A percentile compares a stretch with the other conserved stretches of the same genome.
These are phyloP conservation scores for Alviniconcha marisindica DNA, from an alignment of 1,140 invertebrate species.

Conservation along the genomic window DNA sequence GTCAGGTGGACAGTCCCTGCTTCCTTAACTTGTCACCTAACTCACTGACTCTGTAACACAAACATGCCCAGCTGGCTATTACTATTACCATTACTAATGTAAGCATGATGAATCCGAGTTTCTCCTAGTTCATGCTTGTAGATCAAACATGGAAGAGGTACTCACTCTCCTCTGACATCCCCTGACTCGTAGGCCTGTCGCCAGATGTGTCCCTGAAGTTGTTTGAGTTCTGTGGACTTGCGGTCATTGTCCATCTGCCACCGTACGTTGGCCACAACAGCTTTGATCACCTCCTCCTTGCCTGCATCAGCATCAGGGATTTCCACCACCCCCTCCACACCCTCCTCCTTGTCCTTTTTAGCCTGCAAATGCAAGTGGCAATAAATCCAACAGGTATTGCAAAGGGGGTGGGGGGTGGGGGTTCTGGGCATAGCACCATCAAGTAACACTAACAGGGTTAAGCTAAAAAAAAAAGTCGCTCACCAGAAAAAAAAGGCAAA, in stretches of 20 bases:
- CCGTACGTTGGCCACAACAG: constrained; percentile 79
- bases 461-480: too few species aligned
- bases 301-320: constrained; percentile 62
- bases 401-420: too few species aligned
- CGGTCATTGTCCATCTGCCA: constrained; percentile 90
- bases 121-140: background rate
- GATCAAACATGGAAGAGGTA: constrained; percentile 67
- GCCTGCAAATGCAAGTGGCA: constrained; percentile 56
- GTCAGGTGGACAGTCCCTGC: too few species aligned
- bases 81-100: too few species aligned
- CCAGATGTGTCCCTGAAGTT: constrained; percentile 93
- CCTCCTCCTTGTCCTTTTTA: constrained; percentile 66
- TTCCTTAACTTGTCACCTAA: too few species aligned
- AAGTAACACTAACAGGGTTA: too few species aligned
- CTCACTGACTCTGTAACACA: too few species aligned
- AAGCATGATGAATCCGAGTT: too few species aligned
- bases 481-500: too few species aligned
- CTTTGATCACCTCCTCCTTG: constrained; percentile 69
- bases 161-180: constrained; percentile 91
- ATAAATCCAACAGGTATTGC: background rate
- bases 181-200: constrained; percentile 87
- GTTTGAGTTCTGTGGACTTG: constrained; percentile 88
- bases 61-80: too few species aligned
- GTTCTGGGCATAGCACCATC: too few species aligned
- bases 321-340: constrained; percentile 65